Evolutionary conservation across 2,113 vertebrate genomes (phyloP).

Genomic region (Aplodontia rufa): DNA sequence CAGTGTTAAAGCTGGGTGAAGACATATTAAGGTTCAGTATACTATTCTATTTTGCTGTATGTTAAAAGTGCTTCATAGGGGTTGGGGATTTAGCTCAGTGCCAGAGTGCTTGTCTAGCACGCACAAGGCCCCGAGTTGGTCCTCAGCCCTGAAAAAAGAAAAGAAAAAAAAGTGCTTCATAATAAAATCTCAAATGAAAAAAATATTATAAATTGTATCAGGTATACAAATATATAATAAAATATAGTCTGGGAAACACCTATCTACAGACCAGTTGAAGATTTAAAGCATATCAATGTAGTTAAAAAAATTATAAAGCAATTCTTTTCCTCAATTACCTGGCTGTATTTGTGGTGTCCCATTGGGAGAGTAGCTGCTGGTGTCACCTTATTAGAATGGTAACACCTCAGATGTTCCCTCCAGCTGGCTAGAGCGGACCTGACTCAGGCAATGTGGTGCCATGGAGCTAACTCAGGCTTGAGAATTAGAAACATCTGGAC

Average conservation of each 20-base stretch:
- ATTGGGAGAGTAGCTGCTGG: not conserved
- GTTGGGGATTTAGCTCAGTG: too few species aligned
- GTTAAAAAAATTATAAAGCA: slow-evolving; percentile 8
- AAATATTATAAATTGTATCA: not conserved
- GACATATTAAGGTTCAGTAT: not conserved
- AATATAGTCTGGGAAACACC: slow-evolving; percentile 11
- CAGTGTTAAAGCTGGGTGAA: not conserved
- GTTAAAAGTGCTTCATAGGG: slow-evolving; percentile 3
- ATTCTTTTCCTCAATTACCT: not conserved
- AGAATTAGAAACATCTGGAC: slow-evolving; percentile 34
- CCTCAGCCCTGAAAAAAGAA: too few species aligned
- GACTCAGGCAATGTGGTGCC: not conserved
- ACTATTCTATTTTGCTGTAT: not conserved
- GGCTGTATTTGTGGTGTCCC: not conserved
- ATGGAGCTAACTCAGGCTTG: not conserved
- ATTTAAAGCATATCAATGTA: slow-evolving; percentile 40
- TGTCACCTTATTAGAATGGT: not conserved
- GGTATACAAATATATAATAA: not conserved
- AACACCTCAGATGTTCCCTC: not conserved
- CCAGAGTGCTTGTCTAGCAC: too few species aligned
- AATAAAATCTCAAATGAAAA: not conserved
- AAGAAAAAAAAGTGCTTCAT: slow-evolving; percentile 15
- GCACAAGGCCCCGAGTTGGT: too few species aligned
- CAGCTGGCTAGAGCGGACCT: not conserved
- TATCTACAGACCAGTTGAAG: not conserved